A percentile compares a stretch with the other conserved stretches of the same genome.
These are phyloP conservation scores for Petrocephalus zakoni DNA, from an alignment of 2,113 vertebrate species.

Conservation along the genomic window DNA sequence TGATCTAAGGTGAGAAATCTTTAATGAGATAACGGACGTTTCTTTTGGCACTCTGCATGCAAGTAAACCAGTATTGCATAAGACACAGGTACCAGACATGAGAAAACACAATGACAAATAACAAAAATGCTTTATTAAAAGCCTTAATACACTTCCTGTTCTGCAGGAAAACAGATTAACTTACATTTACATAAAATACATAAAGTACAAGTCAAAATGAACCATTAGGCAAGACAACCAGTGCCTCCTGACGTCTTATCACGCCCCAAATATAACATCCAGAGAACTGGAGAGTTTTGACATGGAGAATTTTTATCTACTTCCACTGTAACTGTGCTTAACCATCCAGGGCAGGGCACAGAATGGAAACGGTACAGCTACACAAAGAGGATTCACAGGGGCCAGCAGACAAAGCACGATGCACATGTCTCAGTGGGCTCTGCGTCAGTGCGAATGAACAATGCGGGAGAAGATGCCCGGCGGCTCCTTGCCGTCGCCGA, in stretches of 20 bases:
- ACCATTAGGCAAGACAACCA: not conserved
- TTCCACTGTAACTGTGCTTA: not conserved
- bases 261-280: not conserved
- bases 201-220: not conserved
- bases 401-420: not conserved
- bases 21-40: not conserved
- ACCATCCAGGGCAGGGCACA: not conserved
- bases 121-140: constrained; percentile 7
- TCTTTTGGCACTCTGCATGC: not conserved
- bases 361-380: not conserved
- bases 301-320: not conserved
- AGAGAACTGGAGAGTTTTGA: not conserved
- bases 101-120: not conserved
- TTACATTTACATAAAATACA: not conserved
- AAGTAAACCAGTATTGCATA: not conserved
- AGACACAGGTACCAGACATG: not conserved
- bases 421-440: not conserved
- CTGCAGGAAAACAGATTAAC: not conserved
- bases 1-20: not conserved
- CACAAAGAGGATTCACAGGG: not conserved
- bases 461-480: constrained; percentile 82
- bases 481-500: constrained; percentile 80
- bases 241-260: not conserved
- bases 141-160: not conserved
- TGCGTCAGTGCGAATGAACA: constrained; percentile 59